Evolutionary conservation across 53 echinoderm and acorn worm species (phyloP).

Genomic region (Pentamera pediparva): DNA sequence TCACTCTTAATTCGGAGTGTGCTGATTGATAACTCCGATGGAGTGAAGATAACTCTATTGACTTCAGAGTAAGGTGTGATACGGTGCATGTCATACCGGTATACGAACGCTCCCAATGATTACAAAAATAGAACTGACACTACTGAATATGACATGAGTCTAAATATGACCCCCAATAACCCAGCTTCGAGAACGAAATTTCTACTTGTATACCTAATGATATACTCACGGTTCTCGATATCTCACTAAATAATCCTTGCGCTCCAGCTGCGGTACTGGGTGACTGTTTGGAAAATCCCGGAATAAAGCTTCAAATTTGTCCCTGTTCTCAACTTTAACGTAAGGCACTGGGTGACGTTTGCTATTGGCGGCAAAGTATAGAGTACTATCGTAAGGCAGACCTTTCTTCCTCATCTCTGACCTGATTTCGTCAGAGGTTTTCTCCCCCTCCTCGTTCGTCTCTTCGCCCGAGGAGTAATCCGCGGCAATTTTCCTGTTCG

Average conservation of each 20-base stretch:
- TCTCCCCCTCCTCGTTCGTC: neutral
- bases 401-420: constrained; percentile 36
- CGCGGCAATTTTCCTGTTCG: neutral
- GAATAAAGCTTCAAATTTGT: constrained; percentile 59
- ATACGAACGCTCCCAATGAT: no score
- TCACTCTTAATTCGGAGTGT: no score
- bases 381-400: constrained; percentile 57
- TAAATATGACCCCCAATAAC: no score
- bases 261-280: constrained; percentile 24
- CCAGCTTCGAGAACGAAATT: no score
- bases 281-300: constrained; percentile 36
- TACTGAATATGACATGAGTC: no score
- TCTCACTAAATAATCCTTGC: neutral
- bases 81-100: no score
- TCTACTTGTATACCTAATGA: no score
- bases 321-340: constrained; percentile 33
- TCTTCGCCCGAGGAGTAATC: constrained; percentile 1
- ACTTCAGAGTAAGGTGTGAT: no score
- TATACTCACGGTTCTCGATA: constrained; percentile 8
- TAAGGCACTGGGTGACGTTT: constrained; percentile 29
- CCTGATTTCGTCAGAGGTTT: neutral
- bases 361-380: constrained; percentile 42
- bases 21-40: no score
- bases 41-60: no score
- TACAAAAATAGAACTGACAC: no score